Evolutionary conservation across 2,797 vertebrate species (phyloP), one percentile per base, ranked within the genome.

Genomic region (Xenentodon cancila): DNA sequence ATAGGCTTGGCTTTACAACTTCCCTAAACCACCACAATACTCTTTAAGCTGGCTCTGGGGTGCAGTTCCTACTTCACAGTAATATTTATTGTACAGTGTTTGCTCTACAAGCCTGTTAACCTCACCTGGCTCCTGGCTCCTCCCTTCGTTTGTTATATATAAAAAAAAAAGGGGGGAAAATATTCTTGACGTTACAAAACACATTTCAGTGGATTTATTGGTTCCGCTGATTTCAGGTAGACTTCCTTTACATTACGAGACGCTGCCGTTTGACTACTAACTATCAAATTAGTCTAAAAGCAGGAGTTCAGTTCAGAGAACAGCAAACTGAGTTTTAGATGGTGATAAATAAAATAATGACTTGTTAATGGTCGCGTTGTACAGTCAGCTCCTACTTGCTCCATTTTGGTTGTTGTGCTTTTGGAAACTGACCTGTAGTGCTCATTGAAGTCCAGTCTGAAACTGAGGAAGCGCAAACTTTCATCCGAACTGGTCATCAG

Each of bases 381-480:
- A 3, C 3, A 25, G 25, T 25, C 5, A 25, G 25, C 25, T 25
- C 25, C 25, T 25, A 25, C 25, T 30, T 11, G 34, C 9, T 13
- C 12, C 34, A 11, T 37, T 13, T 11, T 2, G 6, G 32, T 2
- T 32, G 32, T 32, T 9, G 32, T 8, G 48, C 5, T 49, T 25
- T 40, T 12, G 13, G 40, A 45, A 50, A 0, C 69, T 9, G 42
- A 90, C 86, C 95, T 96, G 80, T 99, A 99, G 81, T 98, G 97
- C 61, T 99, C 97, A 0, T 97, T 99, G 85, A 99, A 99, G 92
- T 99, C 97, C 79, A 99, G 85, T 17, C 97, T 88, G 83, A 99
- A 99, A 93, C 97, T 99, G 45, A 99, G 95, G 90, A 99, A 99
- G 47, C 94, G 95, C 22, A 99, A 95, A 71, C 96, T 99, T 89